Conservation (phyloP, 2,888 invertebrate species). For the Autographa gamma region DNA sequence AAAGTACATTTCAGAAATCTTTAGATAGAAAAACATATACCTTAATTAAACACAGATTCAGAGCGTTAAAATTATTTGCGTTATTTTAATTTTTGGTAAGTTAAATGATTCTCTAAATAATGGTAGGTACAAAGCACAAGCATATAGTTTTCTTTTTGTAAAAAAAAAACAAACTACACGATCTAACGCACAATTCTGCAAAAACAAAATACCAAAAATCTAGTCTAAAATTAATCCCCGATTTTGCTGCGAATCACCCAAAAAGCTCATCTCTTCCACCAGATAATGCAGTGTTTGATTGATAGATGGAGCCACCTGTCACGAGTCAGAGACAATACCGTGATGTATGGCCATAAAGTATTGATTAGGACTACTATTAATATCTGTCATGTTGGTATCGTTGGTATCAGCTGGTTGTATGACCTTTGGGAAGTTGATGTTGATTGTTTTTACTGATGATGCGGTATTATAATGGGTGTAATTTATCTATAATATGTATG, state of each 20-base stretch:
- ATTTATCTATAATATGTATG: too few species aligned
- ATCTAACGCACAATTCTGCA: too few species aligned
- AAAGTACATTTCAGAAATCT: too few species aligned
- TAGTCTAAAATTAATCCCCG: background rate
- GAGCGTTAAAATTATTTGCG: too few species aligned
- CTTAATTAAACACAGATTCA: too few species aligned
- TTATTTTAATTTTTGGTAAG: too few species aligned
- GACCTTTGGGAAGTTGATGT: constrained; percentile 1
- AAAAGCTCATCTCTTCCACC: constrained; percentile 21
- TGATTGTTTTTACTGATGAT: background rate
- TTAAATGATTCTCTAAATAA: too few species aligned
- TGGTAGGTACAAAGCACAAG: too few species aligned
- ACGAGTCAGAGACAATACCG: constrained; percentile 55
- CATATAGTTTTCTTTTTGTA: too few species aligned
- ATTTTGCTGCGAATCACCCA: constrained; percentile 8
- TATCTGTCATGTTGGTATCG: constrained; percentile 37
- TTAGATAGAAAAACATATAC: too few species aligned
- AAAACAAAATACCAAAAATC: background rate
- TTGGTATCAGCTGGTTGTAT: constrained; percentile 24
- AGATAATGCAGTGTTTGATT: constrained; percentile 47
- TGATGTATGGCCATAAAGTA: constrained; percentile 59
- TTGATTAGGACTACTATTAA: constrained; percentile 47
- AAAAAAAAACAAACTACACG: too few species aligned
- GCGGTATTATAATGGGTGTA: too few species aligned
- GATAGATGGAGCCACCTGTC: constrained; percentile 55